phyloP scores from a whole-genome alignment of 2,113 vertebrate genomes.

The Oreochromis niloticus region DNA sequence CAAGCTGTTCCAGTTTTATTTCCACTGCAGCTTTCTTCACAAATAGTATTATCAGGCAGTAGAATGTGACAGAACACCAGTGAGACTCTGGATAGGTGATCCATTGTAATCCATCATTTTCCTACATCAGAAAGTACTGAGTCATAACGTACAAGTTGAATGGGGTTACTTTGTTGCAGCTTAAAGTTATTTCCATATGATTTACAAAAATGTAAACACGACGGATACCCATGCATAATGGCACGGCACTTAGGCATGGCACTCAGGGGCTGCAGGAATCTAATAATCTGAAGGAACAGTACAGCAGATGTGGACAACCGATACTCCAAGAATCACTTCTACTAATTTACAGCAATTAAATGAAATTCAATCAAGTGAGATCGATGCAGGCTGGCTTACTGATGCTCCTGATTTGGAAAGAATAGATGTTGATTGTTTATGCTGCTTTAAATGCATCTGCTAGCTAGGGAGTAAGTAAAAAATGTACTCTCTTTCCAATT shows the following conservation, averaged over 20 bases:
- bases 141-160: not conserved
- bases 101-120: not conserved
- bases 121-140: not conserved
- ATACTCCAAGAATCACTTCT: not conserved
- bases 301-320: not conserved
- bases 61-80: not conserved
- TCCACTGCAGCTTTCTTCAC: not conserved
- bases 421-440: not conserved
- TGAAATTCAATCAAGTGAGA: not conserved
- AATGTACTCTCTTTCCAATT: not conserved
- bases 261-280: not conserved
- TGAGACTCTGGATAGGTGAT: not conserved
- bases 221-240: not conserved
- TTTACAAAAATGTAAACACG: not conserved
- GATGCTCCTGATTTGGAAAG: not conserved
- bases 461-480: not conserved
- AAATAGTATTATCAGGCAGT: not conserved
- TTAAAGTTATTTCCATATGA: not conserved
- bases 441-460: not conserved
- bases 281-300: not conserved
- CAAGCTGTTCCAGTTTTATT: not conserved
- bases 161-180: not conserved
- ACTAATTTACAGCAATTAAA: not conserved
- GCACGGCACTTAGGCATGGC: not conserved
- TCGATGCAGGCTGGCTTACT: not conserved